Evolutionary conservation across 1,140 invertebrate species (phyloP).

Genomic region (Temnothorax longispinosus): DNA sequence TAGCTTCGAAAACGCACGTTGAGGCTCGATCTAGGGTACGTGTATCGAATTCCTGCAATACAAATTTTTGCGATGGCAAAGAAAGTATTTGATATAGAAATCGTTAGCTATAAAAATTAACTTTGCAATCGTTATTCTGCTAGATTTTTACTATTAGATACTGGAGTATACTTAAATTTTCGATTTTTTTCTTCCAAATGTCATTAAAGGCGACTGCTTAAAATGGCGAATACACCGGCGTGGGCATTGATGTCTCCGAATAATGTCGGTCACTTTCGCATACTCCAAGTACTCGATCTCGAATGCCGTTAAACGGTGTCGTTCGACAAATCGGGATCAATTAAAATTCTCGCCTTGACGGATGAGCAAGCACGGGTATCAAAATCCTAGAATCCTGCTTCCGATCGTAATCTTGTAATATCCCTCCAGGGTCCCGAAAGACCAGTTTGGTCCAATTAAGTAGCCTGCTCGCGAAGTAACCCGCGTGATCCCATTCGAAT

Average conservation of each 20-base stretch:
- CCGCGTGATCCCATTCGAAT: constrained; percentile 43
- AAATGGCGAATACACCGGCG: not conserved
- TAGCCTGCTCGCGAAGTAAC: constrained; percentile 67
- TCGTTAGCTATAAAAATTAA: not conserved
- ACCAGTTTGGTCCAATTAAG: constrained; percentile 85
- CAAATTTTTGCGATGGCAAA: not conserved
- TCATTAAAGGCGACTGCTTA: not conserved
- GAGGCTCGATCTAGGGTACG: not conserved
- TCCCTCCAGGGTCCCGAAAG: constrained; percentile 54
- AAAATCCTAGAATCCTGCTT: constrained; percentile 1
- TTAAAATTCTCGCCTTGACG: constrained; percentile 83
- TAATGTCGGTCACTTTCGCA: constrained; percentile 28
- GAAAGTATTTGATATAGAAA: not conserved
- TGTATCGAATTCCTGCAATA: not conserved
- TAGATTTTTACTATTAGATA: not conserved
- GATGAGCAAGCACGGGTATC: constrained; percentile 27
- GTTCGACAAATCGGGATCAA: constrained; percentile 83
- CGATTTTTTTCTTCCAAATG: not conserved
- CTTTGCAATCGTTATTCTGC: not conserved
- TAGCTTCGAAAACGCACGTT: not conserved
- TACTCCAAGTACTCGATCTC: constrained; percentile 58
- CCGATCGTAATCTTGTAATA: constrained; percentile 22
- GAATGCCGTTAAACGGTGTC: constrained; percentile 39
- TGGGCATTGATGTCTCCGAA: constrained; percentile 61
- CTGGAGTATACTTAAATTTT: not conserved